phyloP scores from a whole-genome alignment of 2,888 invertebrate species.

The Trichogramma evanescens region DNA sequence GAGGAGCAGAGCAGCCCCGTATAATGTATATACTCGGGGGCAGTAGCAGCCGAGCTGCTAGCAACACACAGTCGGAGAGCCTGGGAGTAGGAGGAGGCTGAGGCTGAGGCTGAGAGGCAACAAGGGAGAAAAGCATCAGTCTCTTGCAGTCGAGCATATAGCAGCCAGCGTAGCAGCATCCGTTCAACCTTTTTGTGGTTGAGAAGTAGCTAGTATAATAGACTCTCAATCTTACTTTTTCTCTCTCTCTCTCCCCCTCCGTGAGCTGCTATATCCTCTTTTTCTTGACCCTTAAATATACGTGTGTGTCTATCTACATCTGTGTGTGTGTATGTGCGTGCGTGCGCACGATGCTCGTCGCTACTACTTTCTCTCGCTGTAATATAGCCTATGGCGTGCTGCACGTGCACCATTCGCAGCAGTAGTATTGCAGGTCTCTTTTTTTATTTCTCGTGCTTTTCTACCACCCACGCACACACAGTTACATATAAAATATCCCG shows the following conservation, averaged over 20 bases:
- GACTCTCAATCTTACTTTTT: background rate
- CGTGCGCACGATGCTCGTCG: too few relatives aligned
- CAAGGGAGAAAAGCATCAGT: background rate
- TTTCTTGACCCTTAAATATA: too few relatives aligned
- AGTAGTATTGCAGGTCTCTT: too few relatives aligned
- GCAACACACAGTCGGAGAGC: background rate
- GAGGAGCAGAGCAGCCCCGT: background rate
- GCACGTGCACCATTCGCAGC: too few relatives aligned
- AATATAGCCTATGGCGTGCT: too few relatives aligned
- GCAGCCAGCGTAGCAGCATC: background rate
- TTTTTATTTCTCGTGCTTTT: too few relatives aligned
- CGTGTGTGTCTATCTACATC: too few relatives aligned
- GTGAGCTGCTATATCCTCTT: background rate
- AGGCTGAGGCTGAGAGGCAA: background rate
- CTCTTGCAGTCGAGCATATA: background rate
- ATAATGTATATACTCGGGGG: constrained; percentile 6
- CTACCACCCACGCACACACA: too few relatives aligned
- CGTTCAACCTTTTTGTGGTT: background rate
- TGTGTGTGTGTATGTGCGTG: too few relatives aligned
- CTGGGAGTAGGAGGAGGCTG: background rate
- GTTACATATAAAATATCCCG: too few relatives aligned
- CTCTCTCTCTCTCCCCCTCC: background rate
- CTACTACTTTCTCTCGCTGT: too few relatives aligned
- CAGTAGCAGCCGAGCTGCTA: background rate
- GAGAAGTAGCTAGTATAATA: constrained; percentile 7